phyloP scores from a whole-genome alignment of 2,113 vertebrate species.

The Oncorhynchus tshawytscha region DNA sequence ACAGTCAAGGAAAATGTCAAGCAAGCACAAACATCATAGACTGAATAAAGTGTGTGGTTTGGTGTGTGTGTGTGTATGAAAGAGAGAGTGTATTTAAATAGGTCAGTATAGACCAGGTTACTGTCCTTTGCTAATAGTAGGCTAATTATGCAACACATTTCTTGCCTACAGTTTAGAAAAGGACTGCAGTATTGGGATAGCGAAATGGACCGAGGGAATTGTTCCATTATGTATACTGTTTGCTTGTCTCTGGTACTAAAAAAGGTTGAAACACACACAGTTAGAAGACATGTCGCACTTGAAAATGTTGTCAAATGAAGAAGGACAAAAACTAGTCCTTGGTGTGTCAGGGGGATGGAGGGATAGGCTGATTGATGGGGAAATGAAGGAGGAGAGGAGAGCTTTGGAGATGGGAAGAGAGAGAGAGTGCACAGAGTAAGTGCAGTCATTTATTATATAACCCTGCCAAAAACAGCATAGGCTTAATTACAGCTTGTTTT shows the following conservation, averaged over 20 bases:
- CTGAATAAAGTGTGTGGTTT: slow-evolving; percentile 5
- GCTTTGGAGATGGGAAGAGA: slow-evolving; percentile 42
- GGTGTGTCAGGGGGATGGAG: slow-evolving; percentile 20
- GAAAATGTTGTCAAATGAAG: slow-evolving; percentile 33
- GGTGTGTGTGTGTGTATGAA: background rate
- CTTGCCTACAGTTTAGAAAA: too few relatives aligned
- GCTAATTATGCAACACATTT: too few relatives aligned
- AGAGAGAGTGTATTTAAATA: background rate
- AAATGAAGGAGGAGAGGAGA: slow-evolving; percentile 35
- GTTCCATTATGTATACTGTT: slow-evolving; percentile 1
- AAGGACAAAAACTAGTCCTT: slow-evolving; percentile 18
- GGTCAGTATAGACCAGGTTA: background rate
- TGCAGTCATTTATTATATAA: slow-evolving; percentile 33
- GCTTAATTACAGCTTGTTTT: slow-evolving; percentile 50
- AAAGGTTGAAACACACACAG: background rate
- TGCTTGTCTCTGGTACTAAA: background rate
- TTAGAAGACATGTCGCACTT: slow-evolving; percentile 30
- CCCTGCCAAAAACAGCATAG: slow-evolving; percentile 34
- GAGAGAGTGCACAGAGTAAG: slow-evolving; percentile 10
- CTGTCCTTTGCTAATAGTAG: background rate
- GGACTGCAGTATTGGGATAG: slow-evolving; percentile 1
- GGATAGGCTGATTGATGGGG: slow-evolving; percentile 44
- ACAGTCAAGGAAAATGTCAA: background rate
- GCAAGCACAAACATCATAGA: slow-evolving; percentile 18
- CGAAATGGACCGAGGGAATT: slow-evolving; percentile 22